Base-by-base conservation (phyloP, 2,888 invertebrate genomes). In the Watsonalla cultraria region DNA sequence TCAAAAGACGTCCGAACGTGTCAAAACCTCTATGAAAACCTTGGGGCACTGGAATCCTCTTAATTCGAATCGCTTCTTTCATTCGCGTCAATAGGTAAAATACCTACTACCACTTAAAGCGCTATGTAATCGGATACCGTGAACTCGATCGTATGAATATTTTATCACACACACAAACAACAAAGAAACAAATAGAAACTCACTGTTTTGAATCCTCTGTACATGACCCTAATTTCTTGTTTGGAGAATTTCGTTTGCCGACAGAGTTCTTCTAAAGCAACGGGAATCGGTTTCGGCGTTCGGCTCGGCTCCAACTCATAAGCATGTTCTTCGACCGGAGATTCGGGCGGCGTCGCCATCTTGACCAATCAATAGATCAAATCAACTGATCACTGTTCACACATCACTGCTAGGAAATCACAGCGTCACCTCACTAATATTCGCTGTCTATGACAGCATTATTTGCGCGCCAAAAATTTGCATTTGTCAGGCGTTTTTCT, bases 211-310 rank as follows among this genome's bases (percentile, higher is more conserved):
- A 99, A 99, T 65, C 98, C 98, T 74, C 98, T 92, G 86, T 99
- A 99, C 97, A 99, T 98, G 76, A 98, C 96, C 70, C 98, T 94
- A 65, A 99, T 97, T 90, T 99, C 99, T 82, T 97, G 97, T 74
- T 97, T 94, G 51, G 97, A 96, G 91, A 99, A 99, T 88, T 98
- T 98, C 54, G 98, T 98, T 84, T 96, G 96, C 69, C 96, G 93
- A 84, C 97, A 97, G 57, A 98, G 92, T 79, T 97, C 97, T 80
- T 98, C 98, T 61, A 97, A 92, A 15, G 96, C 96, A 48, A 96
- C 96, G 47, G 96, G 96, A 61, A 96, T 93, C 24, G 96, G 95
- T 71, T 96, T 96, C 61, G 96, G 96, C 15, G 94, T 92, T 71
- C 96, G 90, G 75, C 94, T 93, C 62, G 95, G 95, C 84, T 96